These are phyloP conservation scores for Tiliqua scincoides DNA, from an alignment of 2,113 vertebrate genomes.

Conservation along the genomic window DNA sequence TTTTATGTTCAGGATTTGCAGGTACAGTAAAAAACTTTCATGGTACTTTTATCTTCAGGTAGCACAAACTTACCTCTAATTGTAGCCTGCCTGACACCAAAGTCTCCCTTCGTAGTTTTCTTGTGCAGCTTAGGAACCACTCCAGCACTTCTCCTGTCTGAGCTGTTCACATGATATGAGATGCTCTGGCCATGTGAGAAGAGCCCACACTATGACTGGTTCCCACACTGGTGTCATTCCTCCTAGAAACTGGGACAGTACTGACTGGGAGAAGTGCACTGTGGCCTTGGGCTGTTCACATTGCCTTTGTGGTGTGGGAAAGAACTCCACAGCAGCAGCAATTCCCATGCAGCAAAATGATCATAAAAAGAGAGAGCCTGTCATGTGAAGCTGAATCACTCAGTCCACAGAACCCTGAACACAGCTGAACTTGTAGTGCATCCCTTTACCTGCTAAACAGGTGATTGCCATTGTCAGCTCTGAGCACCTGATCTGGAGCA, in stretches of 20 bases:
- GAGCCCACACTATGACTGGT: neutral
- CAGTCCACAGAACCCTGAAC: neutral
- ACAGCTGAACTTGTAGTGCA: neutral
- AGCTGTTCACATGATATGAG: neutral
- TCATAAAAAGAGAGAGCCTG: neutral
- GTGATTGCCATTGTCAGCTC: neutral
- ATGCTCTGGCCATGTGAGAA: neutral
- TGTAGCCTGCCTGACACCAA: neutral
- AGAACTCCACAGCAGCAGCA: too few species aligned
- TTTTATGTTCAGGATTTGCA: constrained; percentile 97
- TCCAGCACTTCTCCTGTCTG: neutral
- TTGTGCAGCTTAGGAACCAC: neutral
- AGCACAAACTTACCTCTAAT: neutral
- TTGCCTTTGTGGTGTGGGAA: neutral
- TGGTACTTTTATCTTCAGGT: neutral
- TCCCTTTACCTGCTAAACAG: neutral
- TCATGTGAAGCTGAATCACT: neutral
- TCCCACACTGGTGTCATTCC: neutral
- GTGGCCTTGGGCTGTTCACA: neutral
- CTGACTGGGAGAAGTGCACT: neutral
- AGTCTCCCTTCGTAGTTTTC: neutral
- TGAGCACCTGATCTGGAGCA: neutral
- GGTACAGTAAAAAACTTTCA: constrained; percentile 73
- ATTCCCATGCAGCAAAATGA: neutral
- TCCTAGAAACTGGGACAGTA: too few species aligned